phyloP scores from a whole-genome alignment of 2,113 vertebrate species.

The Bungarus multicinctus region DNA sequence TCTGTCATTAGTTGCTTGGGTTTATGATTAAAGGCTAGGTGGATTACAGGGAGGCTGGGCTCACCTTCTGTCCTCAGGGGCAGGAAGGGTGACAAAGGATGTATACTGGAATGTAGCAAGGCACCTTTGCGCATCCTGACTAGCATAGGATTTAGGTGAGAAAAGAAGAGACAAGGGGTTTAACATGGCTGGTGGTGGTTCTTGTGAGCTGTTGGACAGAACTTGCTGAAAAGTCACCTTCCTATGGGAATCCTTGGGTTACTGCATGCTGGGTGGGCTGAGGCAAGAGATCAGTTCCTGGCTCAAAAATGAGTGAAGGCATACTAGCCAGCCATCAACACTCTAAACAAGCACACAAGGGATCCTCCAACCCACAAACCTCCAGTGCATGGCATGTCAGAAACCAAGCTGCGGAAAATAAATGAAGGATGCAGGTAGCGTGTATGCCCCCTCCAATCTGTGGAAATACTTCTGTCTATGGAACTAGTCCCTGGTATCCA shows the following conservation, averaged over 20 bases:
- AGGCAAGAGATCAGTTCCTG: background rate
- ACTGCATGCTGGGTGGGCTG: background rate
- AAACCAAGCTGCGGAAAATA: too few species aligned
- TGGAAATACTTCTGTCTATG: too few species aligned
- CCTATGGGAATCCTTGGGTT: background rate
- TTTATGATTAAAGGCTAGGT: slow-evolving; percentile 1
- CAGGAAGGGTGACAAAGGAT: background rate
- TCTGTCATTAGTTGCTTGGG: background rate
- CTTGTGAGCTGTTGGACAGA: background rate
- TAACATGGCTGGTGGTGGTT: background rate
- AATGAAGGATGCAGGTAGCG: too few species aligned
- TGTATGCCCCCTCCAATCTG: too few species aligned
- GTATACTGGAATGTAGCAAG: background rate
- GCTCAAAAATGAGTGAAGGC: background rate
- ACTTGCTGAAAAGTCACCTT: background rate
- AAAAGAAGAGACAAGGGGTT: background rate
- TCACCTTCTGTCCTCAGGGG: background rate
- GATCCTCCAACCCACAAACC: too few species aligned
- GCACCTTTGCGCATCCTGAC: background rate
- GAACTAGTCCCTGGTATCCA: too few species aligned
- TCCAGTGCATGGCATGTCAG: too few species aligned
- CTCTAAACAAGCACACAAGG: too few species aligned
- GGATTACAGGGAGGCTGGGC: background rate
- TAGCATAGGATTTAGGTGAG: background rate
- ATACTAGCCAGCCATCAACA: background rate